Evolutionary conservation across 2,888 invertebrate species (phyloP), one percentile per base, ranked within the genome.

Genomic region (Rhagium mordax): DNA sequence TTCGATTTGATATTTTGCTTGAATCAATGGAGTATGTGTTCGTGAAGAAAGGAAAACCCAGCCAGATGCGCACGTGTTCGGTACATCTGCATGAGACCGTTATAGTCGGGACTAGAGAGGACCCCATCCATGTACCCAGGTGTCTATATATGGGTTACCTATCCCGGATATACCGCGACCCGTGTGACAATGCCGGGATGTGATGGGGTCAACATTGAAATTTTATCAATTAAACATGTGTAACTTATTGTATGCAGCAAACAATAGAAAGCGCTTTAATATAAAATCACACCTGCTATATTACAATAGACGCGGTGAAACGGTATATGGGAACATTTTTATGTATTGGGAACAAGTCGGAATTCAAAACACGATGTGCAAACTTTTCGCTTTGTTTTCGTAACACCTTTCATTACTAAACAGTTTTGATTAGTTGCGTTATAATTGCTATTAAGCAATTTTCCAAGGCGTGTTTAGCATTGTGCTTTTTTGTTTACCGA

Each of bases 31-130:
- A 69, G 66, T 72, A 62, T 72, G 74, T 75, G 75, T 60, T 33
- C 72, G 53, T 21, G 71, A 68, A 68, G 55, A 51, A 70, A 74
- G 68, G 81, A 81, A 82, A 80, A 82, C 81, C 78, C 74, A 72
- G 82, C 81, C 84, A 84, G 84, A 83, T 84, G 84, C 57, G 82
- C 84, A 84, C 83, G 84, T 84, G 84, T 82, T 77, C 79, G 78
- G 74, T 79, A 82, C 78, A 78, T 78, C 78, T 85, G 85, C 82
- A 82, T 78, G 79, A 81, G 79, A 81, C 85, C 84, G 85, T 85
- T 84, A 84, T 76, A 33, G 77, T 75, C 74, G 62, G 72, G n/a
- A 64, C 51, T 48, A 64, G n/a, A n/a, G 27, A 41, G 60, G 61
- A 48, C 71, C 68, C 74, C 70, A 74, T 74, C 71, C 72, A 57